Evolutionary conservation across 23 tunicate species (phyloP), one percentile per base, ranked within the genome.

Genomic region (Phallusia fumigata): DNA sequence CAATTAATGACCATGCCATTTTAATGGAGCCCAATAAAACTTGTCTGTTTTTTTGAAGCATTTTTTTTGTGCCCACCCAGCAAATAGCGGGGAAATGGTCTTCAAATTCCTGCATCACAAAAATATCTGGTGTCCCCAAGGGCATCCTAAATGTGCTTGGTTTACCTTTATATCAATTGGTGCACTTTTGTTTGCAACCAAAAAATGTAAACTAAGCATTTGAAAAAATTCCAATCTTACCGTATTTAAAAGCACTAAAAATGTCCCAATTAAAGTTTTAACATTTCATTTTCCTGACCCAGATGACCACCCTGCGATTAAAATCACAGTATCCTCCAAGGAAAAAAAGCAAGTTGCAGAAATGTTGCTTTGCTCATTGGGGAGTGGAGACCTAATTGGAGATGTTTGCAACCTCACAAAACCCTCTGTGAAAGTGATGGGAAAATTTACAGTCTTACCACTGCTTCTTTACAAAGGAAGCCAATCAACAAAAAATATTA

Each of bases 301-400:
- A 84, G 87, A 84, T 76, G 87, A 84, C 28, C 81, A 80, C 5
- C 45, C 52, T 52, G 87, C 87, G 0, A 58, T 84, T 12, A 76
- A 76, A 33, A 10, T 84, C 13, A 34, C 81, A 32, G 76, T 84
- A 13, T 52, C 30, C 64, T 51, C 87, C 6, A 76, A 33, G 52
- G 87, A 84, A 52, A 64, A 35, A 31, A 84, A 84, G 33, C 33
- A 31, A 0, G 81, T 84, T 34, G 33, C 81, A 0, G 81, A 76
- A 36, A 53, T 84, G 52, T 84, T 75, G 34, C 53, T 84, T 32
- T 84, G 87, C 52, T 84, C 87, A 0, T 53, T 84, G 31, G 81
- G 33, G 31, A 74, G 81, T 33, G 87, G 76, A 30, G 31, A 65
- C 32, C 35, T 84, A 30, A 13, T 84, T 18, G 53, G 76, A 10